A percentile compares a stretch with the other conserved stretches of the same genome.
Conservation (phyloP, 2,888 invertebrate genomes). For the Petrophora chlorosata region DNA sequence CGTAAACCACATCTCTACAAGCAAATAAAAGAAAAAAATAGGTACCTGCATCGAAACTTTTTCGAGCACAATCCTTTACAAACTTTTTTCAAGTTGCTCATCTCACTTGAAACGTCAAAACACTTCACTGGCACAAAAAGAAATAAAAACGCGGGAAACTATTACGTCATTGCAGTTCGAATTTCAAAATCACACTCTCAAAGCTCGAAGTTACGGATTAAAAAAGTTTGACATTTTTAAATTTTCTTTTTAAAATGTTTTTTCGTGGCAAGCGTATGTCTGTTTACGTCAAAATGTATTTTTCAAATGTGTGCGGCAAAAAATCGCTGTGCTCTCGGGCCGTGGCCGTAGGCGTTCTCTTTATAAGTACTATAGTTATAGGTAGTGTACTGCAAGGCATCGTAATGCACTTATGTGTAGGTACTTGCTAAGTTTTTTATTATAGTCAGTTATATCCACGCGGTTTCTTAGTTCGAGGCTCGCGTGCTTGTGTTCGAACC, state of each 20-base stretch:
- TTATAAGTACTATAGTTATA: conserved; percentile 60
- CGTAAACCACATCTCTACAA: background rate
- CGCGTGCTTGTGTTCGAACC: conserved; percentile 42
- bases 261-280: conserved; percentile 68
- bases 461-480: conserved; percentile 74
- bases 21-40: conserved; percentile 39
- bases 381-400: conserved; percentile 60
- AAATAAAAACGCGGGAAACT: conserved; percentile 20
- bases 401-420: conserved; percentile 82
- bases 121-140: conserved; percentile 40
- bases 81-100: conserved; percentile 47
- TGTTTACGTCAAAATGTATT: conserved; percentile 81
- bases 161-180: conserved; percentile 19
- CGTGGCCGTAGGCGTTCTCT: conserved; percentile 67
- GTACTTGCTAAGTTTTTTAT: conserved; percentile 81
- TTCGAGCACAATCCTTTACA: conserved; percentile 46
- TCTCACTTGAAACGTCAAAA: conserved; percentile 49
- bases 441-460: conserved; percentile 76
- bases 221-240: background rate
- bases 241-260: conserved; percentile 24
- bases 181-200: conserved; percentile 17
- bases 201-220: background rate
- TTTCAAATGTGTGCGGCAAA: conserved; percentile 79
- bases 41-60: conserved; percentile 70
- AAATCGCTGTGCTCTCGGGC: conserved; percentile 72